Evolutionary conservation across 2,113 vertebrate genomes (phyloP), one percentile per base, ranked within the genome.

Genomic region (Xenus cinereus): DNA sequence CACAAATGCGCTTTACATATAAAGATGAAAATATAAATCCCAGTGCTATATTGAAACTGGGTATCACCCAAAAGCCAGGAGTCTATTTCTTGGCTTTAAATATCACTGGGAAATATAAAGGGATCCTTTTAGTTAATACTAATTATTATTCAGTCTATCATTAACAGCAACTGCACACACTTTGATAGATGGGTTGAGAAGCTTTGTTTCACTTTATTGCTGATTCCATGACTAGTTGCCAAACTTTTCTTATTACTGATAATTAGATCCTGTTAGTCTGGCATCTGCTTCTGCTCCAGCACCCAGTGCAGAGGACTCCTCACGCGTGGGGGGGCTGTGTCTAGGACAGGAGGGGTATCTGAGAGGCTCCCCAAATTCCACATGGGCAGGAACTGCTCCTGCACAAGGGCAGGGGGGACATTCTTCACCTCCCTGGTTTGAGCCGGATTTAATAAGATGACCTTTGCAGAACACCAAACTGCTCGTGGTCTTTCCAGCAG

Each of bases 211-310:
- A 22, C 68, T 71, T 84, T 54, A 22, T 54, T 73, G 77, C 81
- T 9, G 46, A 78, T 74, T 12, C 83, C 10, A 13, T 81, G 89
- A 94, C 63, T 72, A 93, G 90, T 93, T 96, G 92, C 92, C 95
- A 94, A 97, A 96, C 92, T 93, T 96, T 81, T 35, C 69, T 63
- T 84, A 54, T 41, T 57, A 7, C 30, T 64, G 83, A 51, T 96
- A 90, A 97, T 96, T 89, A 92, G 68, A 84, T 84, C 43, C 64
- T 75, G 88, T 51, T 92, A 39, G 24, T 23, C 50, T 18, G 51
- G 68, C 92, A 94, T 56, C 92, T 90, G 95, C 83, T 82, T 11
- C 79, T 50, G 77, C 80, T 45, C 35, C 87, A 75, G 79, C 76
- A 81, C 63, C 64, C 1, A 74, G 45, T 0, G n/a, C 75, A 9